These are phyloP conservation scores for Whitmania pigra DNA, from an alignment of 1,140 invertebrate genomes.

Conservation along the genomic window DNA sequence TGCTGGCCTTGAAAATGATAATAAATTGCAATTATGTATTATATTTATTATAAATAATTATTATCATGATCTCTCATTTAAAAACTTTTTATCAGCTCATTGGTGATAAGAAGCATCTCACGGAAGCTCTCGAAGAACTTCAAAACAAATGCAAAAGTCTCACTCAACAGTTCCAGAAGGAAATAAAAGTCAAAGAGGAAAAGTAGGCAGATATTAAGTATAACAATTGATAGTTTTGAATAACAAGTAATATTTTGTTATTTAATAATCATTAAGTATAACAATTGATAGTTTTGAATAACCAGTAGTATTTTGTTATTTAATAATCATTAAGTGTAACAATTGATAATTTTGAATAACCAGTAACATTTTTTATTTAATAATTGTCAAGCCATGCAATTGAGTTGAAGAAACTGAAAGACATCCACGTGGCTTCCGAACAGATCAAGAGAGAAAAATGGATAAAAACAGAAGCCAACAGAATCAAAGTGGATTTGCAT, in stretches of 20 bases:
- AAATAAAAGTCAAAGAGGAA: conserved; percentile 36
- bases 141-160: conserved; percentile 40
- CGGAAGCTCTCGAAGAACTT: conserved; percentile 41
- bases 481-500: conserved; percentile 37
- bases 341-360: not conserved
- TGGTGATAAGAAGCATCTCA: conserved; percentile 41
- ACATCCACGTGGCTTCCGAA: conserved; percentile 40
- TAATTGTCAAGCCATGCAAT: conserved; percentile 31
- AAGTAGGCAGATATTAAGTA: conserved; percentile 30
- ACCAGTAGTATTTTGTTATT: not conserved
- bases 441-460: conserved; percentile 43
- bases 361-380: not conserved
- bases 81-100: conserved; percentile 34
- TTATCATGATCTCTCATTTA: conserved; percentile 3
- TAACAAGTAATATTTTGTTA: not conserved
- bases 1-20: no score
- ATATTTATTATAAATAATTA: no score
- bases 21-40: not conserved
- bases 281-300: conserved; percentile 28
- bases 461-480: conserved; percentile 45
- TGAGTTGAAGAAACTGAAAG: conserved; percentile 41
- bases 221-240: not conserved
- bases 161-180: conserved; percentile 40
- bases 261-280: conserved; percentile 29
- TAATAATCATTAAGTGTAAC: not conserved